These are phyloP conservation scores for Cyprinodon variegatus DNA, from an alignment of 2,113 vertebrate genomes.

Conservation along the genomic window DNA sequence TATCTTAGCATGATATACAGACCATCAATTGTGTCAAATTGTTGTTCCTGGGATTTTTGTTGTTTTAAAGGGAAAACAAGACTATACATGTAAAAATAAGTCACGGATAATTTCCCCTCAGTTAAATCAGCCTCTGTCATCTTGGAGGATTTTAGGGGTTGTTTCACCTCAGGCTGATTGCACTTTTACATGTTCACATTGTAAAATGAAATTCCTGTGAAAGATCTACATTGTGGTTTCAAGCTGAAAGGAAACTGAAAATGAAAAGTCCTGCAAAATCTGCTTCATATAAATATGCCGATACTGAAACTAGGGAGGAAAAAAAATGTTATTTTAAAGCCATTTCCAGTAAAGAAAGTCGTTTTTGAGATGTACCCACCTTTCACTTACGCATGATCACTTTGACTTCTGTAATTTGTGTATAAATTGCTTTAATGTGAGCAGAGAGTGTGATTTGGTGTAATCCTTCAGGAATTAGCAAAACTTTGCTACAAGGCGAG, in stretches of 20 bases:
- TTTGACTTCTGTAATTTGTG: no score
- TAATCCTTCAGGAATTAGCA: no score
- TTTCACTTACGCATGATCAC: no score
- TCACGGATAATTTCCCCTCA: conserved; percentile 29
- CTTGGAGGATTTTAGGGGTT: conserved; percentile 5
- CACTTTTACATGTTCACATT: background rate
- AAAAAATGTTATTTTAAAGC: no score
- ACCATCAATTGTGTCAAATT: conserved; percentile 27
- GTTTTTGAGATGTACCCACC: no score
- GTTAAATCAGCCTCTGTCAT: conserved; percentile 19
- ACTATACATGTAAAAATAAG: conserved; percentile 30
- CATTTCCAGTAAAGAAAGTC: no score
- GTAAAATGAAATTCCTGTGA: background rate
- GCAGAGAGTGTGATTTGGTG: no score
- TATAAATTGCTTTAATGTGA: no score
- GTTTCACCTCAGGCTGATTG: conserved; percentile 7
- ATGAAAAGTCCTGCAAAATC: background rate
- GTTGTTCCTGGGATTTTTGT: conserved; percentile 40
- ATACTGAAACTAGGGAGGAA: background rate
- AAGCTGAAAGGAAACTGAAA: background rate
- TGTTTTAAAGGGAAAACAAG: conserved; percentile 43
- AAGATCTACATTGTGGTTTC: background rate
- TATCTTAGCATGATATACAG: conserved; percentile 60
- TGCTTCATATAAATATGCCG: background rate
- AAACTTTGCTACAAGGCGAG: no score